Base-by-base conservation (phyloP, 1,140 invertebrate species). In the Drosophila funebris region DNA sequence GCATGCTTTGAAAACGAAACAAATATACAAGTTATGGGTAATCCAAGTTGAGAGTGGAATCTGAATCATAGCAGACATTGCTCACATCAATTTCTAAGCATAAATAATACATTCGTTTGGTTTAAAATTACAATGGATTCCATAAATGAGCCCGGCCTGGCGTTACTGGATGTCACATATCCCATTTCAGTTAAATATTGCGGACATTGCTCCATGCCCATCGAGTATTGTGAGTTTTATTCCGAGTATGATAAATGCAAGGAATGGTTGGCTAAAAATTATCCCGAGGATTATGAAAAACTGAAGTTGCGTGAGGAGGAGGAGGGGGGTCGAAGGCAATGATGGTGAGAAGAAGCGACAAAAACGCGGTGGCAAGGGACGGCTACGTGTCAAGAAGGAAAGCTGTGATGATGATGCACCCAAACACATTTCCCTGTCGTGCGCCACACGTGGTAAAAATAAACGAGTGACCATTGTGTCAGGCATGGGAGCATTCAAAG, bases 211-310 rank as follows among this genome's bases (percentile, higher is more conserved):
- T 95, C 95, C 22, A 96, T 98, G 94, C 97, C 97, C 4, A 95
- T 97, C 88, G 97, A 98, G 95, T 99, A 99, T 91, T 99, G 98
- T 92, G 98, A 99, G 93, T 99, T 97, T 93, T 98, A 98, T 93
- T 97, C 98, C 22, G 97, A 98, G 91, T 97, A 97, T 92, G 98
- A 98, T 63, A 98, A 98, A 93, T 99, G 98, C 90, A 98, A 98
- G 91, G 95, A 96, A 88, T 99, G 98, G 98, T 91, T 99, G 36
- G 97, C 98, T 91, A 96, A 96, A 11, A 96, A 99, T 94, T 93
- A 99, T 46, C 98, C 98, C 9, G 95, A 95, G 48, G 96, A 98
- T 92, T 98, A 99, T 93, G 96, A 97, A 90, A 97, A 96, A 93
- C 92, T 96, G 58, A 58, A 62, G 92, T 93, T 93, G 57, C 93